Evolutionary conservation across 2,888 invertebrate genomes (phyloP), one percentile per base, ranked within the genome.

Genomic region (Hirtodrosophila duncani): DNA sequence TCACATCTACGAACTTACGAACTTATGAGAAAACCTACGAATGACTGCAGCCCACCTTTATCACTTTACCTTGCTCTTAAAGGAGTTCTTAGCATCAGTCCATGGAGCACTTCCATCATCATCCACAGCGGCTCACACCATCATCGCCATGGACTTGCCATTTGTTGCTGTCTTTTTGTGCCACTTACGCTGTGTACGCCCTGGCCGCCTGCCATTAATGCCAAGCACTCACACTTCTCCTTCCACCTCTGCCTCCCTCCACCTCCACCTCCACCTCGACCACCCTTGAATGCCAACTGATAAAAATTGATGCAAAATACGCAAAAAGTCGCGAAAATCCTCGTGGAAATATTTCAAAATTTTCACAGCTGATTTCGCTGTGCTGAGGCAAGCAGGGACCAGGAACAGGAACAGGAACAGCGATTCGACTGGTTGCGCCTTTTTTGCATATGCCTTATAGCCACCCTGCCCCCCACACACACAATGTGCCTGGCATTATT

Each of bases 341-440:
- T 86, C 86, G 86, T 86, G 86, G 86, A 86, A 86, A 86, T 82
- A 81, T 86, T 86, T 85, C 72, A 82, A 84, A 85, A 86, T 85
- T 84, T 85, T 86, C 82, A 85, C 86, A 86, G 87, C 87, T 86
- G 86, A 86, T 86, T 86, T 84, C 81, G 81, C 80, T 79, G 50
- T 49, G 34, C 27, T 60, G 58, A 53, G 59, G 55, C 55, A 55
- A 45, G 43, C 45, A 53, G 31, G 48, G 44, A 49, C 36, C 45
- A 50, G 41, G 55, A 38, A 42, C 39, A 42, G 45, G 43, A 36
- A 48, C 42, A 46, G 43, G 37, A 49, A 55, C 53, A 43, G 62
- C 53, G 41, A 37, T 59, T 36, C 29, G 63, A 63, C 72, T 63
- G 68, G 55, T 71, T 77, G 70, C 52, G 39, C 16, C 48, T 53